phyloP scores from a whole-genome alignment of 2,113 vertebrate genomes.

The human region GRCh38 chr15:92185001-92185500 shows the following conservation, averaged over 20 bases:
- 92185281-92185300: background rate
- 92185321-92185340: background rate
- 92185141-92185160: background rate
- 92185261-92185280: background rate
- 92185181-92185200: background rate
- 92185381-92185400: background rate
- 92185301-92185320: background rate
- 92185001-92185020: background rate
- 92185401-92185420: no score
- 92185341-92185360: background rate
- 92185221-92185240: background rate
- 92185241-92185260: background rate
- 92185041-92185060: background rate
- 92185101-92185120: background rate
- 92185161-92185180: background rate
- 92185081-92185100: background rate
- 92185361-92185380: background rate
- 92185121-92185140: no score
- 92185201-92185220: background rate
- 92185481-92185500: background rate
- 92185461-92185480: background rate
- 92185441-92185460: background rate
- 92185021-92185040: background rate
- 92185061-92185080: background rate
- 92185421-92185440: no score